phyloP scores from a whole-genome alignment of 2,888 invertebrate species.

The Aphrophora alni region DNA sequence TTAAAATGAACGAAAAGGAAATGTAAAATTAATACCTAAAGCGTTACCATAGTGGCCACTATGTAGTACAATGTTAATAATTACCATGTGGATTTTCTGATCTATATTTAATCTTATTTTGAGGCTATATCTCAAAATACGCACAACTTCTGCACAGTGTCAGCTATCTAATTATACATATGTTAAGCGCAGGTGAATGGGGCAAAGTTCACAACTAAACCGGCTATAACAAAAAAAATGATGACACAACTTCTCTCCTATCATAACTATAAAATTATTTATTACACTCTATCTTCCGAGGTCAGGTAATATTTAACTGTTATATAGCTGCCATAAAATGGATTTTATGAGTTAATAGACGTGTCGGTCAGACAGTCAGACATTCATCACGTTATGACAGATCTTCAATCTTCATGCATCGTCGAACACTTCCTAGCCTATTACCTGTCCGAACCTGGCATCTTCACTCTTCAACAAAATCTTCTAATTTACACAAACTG shows the following conservation, averaged over 20 bases:
- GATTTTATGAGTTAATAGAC: background rate
- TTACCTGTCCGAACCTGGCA: background rate
- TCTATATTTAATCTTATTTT: no score
- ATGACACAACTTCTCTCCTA: background rate
- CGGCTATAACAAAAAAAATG: background rate
- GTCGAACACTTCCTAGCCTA: background rate
- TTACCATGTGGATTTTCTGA: no score
- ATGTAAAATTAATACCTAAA: no score
- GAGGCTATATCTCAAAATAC: no score
- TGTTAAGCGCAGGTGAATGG: no score
- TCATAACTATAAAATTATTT: background rate
- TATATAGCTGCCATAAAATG: background rate
- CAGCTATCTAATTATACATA: no score
- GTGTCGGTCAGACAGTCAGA: background rate
- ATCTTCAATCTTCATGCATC: slow-evolving; percentile 9
- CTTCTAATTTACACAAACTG: background rate
- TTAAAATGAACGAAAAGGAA: no score
- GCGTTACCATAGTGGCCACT: no score
- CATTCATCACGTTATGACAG: background rate
- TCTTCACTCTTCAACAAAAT: background rate
- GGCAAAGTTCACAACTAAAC: background rate
- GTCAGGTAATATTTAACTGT: background rate
- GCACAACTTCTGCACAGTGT: no score
- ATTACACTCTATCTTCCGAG: background rate
- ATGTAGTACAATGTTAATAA: no score